phyloP scores from a whole-genome alignment of 2,888 invertebrate genomes.

The Acleris holmiana region DNA sequence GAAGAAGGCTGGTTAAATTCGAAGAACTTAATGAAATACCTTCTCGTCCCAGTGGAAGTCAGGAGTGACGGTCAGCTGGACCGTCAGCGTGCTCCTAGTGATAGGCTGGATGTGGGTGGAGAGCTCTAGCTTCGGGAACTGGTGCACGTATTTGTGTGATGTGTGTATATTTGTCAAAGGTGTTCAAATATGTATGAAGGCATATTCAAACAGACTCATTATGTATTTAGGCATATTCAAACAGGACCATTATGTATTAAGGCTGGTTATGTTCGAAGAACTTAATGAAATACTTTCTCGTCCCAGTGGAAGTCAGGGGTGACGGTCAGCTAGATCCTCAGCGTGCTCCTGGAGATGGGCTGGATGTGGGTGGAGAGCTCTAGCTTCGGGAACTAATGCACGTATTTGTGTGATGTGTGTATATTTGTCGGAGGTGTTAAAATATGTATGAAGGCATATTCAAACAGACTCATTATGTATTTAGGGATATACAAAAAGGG shows the following conservation, averaged over 20 bases:
- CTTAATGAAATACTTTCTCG: conserved; percentile 87
- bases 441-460: too few species aligned
- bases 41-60: conserved; percentile 99
- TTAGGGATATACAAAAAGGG: too few species aligned
- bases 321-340: conserved; percentile 97
- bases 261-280: too few species aligned
- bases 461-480: too few species aligned
- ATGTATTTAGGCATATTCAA: too few species aligned
- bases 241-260: too few species aligned
- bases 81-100: conserved; percentile 95
- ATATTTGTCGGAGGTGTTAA: too few species aligned
- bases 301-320: conserved; percentile 99
- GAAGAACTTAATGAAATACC: conserved; percentile 58
- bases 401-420: conserved; percentile 90
- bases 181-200: too few species aligned
- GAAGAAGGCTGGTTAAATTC: too few species aligned
- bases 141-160: conserved; percentile 97
- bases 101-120: conserved; percentile 99
- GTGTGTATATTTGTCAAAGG: too few species aligned
- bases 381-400: conserved; percentile 98
- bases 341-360: conserved; percentile 96
- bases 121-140: conserved; percentile 97
- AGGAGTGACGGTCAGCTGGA: conserved; percentile 98
- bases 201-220: conserved; percentile 56
- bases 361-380: conserved; percentile 98